Percentiles rank a stretch among this genome's conserved stretches.
Conservation (phyloP, 1,140 invertebrate genomes). For the Anastatus disparis region DNA sequence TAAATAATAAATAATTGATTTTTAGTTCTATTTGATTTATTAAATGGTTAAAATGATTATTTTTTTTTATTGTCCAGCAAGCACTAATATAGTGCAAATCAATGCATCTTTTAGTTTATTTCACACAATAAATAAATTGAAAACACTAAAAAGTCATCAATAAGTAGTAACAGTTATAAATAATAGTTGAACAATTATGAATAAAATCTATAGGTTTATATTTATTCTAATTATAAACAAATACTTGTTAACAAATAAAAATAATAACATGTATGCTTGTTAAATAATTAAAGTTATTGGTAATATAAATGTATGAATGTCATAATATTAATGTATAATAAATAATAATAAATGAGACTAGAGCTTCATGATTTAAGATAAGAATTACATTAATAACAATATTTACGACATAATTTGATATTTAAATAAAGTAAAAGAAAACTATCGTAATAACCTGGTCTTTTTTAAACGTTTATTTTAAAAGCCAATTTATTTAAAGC, state of each 20-base stretch:
- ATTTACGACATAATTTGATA: not conserved
- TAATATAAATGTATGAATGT: too few species aligned
- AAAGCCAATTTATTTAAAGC: constrained; percentile 1
- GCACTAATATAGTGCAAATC: constrained; percentile 1
- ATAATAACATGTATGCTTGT: too few species aligned
- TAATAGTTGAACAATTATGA: too few species aligned
- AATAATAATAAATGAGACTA: constrained; percentile 2
- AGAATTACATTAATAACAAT: not conserved
- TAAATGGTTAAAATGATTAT: too few species aligned
- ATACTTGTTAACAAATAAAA: too few species aligned
- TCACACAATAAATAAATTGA: not conserved
- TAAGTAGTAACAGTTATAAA: too few species aligned
- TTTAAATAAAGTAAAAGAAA: not conserved
- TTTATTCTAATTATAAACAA: too few species aligned
- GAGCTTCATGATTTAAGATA: not conserved
- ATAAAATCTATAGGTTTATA: too few species aligned
- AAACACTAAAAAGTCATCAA: too few species aligned
- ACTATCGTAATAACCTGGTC: not conserved
- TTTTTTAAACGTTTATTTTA: not conserved
- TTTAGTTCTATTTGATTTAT: too few species aligned
- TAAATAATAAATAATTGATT: too few species aligned
- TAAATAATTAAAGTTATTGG: too few species aligned
- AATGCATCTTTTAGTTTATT: not conserved
- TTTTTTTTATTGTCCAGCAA: constrained; percentile 6
- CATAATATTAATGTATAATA: not conserved